Base-by-base conservation (phyloP, 1,140 invertebrate genomes). In the Tetragnatha versicolor region DNA sequence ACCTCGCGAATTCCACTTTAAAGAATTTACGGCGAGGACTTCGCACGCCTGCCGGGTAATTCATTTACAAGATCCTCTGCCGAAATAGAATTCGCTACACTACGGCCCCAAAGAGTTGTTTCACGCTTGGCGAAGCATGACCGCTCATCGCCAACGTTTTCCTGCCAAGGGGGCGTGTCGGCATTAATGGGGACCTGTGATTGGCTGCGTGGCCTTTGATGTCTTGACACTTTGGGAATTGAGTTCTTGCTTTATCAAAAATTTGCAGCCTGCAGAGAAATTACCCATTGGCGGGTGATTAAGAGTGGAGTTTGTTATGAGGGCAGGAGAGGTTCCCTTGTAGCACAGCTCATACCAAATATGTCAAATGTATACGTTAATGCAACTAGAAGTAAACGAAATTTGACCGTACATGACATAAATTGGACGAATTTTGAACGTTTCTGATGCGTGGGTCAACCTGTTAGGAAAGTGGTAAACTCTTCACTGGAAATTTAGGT, bases 41-140 rank as follows among this genome's bases (percentile, higher is more conserved):
- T 73, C 69, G n/a, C n/a, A 60, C 69, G 49, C 53, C 69, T 73
- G 69, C 69, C 69, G 45, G 27, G 53, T 60, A 73, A 73, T 73
- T 73, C 69, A 73, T 73, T 73, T 73, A 73, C 69, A 60, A 60
- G 51, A 73, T 60, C 22, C 53, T 2, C 53, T n/a, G 53, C 14
- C 31, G 20, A 73, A 73, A 51, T 47, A 42, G 55, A 73, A 73
- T 73, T 73, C 53, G 69, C 47, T 73, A 58, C 69, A 60, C 69
- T 60, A 4, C n/a, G n/a, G 27, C 14, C 65, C 51, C 53, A n/a
- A 29, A 37, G 55, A 73, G 69, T 73, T 73, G 69, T 73, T 73
- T 73, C 69, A 73, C 39, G 69, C 51, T 73, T 73, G 51, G 69
- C 69, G 53, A 73, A 73, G 69, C 69, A n/a, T 73, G 69, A 73